These are phyloP conservation scores for Daktulosphaira vitifoliae DNA, from an alignment of 1,140 invertebrate genomes.

Conservation along the genomic window DNA sequence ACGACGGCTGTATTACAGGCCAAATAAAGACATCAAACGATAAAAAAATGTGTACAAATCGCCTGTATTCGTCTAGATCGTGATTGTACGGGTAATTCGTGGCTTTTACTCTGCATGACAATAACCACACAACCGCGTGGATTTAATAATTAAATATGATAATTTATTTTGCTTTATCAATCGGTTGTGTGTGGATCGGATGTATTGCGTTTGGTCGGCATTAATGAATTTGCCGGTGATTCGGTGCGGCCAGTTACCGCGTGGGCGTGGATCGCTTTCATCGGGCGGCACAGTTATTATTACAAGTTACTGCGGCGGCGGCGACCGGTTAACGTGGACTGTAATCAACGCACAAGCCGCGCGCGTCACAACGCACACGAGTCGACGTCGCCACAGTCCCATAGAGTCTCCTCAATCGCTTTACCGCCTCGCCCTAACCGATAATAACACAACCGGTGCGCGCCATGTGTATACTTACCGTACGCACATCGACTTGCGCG, in stretches of 20 bases:
- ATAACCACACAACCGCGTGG: too few relatives aligned
- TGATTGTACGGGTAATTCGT: too few relatives aligned
- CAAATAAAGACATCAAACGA: too few relatives aligned
- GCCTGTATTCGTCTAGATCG: too few relatives aligned
- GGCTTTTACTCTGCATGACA: too few relatives aligned
- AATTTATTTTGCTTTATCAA: too few relatives aligned
- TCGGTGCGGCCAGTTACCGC: conserved; percentile 29
- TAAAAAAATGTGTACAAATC: too few relatives aligned
- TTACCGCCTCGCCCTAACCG: too few relatives aligned
- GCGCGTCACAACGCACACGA: conserved; percentile 17
- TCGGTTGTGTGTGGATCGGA: too few relatives aligned
- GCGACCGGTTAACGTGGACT: conserved; percentile 23
- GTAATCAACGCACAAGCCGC: conserved; percentile 25
- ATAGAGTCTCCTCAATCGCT: too few relatives aligned
- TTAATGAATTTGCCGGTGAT: conserved; percentile 27
- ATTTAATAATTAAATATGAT: too few relatives aligned
- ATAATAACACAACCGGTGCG: neutral
- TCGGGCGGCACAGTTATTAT: conserved; percentile 13
- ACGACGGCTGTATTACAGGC: too few relatives aligned
- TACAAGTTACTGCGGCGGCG: conserved; percentile 27
- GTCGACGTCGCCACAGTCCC: neutral
- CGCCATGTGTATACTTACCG: neutral
- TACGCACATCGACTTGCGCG: neutral
- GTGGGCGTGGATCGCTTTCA: conserved; percentile 32
- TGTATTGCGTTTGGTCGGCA: neutral